Evolutionary conservation across 2,113 vertebrate genomes (phyloP).

Genomic region (Oncorhynchus masou): DNA sequence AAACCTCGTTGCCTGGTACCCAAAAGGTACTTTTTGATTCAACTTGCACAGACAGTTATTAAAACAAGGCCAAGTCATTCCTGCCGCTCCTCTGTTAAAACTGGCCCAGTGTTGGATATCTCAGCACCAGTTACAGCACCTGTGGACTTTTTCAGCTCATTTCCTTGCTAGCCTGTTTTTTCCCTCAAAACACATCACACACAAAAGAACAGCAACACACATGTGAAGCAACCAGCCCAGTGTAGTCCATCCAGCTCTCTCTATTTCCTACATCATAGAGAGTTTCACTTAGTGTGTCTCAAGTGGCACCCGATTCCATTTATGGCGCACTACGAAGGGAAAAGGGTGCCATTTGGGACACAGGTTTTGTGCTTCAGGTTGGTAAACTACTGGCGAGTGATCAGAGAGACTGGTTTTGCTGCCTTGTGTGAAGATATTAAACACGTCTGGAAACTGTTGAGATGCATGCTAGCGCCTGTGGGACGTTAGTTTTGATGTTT

Average conservation of each 20-base stretch:
- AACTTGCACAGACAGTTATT: slow-evolving; percentile 76
- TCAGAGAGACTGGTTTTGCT: slow-evolving; percentile 28
- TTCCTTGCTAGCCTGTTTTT: too few species aligned
- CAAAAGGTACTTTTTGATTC: too few species aligned
- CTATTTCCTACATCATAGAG: too few species aligned
- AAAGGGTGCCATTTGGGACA: background rate
- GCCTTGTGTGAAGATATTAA: slow-evolving; percentile 26
- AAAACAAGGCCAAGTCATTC: slow-evolving; percentile 93
- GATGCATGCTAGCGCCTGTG: background rate
- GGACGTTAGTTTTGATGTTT: background rate
- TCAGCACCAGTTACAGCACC: background rate
- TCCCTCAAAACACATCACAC: slow-evolving; percentile 6
- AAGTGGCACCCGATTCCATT: slow-evolving; percentile 24
- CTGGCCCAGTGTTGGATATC: background rate
- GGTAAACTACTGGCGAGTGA: slow-evolving; percentile 20
- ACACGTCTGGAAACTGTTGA: background rate
- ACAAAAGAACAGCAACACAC: background rate
- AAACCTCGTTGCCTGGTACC: background rate
- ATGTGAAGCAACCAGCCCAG: background rate
- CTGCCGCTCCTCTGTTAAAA: too few species aligned
- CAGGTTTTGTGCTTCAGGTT: slow-evolving; percentile 19
- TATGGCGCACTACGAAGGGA: background rate
- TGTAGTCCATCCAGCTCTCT: background rate
- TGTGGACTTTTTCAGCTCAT: too few species aligned
- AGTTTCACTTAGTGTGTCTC: background rate